Evolutionary conservation across 2,113 vertebrate genomes (phyloP), one percentile per base, ranked within the genome.

Genomic region (Aramus guarauna): DNA sequence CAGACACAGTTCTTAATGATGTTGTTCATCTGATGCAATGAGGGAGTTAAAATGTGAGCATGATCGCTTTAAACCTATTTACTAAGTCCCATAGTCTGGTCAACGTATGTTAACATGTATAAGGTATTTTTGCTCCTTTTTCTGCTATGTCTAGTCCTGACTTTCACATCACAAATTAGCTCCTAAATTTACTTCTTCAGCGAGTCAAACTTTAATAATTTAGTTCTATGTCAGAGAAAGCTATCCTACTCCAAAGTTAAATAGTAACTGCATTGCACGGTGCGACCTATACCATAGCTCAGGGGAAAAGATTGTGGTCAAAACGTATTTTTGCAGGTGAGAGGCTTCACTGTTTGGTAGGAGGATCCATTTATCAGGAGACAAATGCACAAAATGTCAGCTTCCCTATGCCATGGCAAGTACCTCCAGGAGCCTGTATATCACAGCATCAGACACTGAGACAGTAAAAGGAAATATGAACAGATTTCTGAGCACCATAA

Each of bases 401-500:
- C 76, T 91, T 93, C 83, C 92, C 91, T 86, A 3, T 58, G 89
- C 62, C 72, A n/a, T 12, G 66, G 83, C 81, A 92, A 96, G 91
- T 67, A 88, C 71, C 81, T 96, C 58, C 91, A 90, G 95, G 60
- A 97, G 78, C 76, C 90, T 50, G 55, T 83, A 85, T 50, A 92
- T 95, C 92, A 93, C 93, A 88, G 69, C 92, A 86, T n/a, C 92
- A 92, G 85, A 81, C 92, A 88, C 69, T 20, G 66, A 92, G 76
- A 81, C 47, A 87, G 81, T 68, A 81, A 85, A 90, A 79, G 85
- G 88, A 94, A 97, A 95, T 83, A 93, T 29, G 88, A 92, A 77
- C 91, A 91, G 81, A 83, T 94, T 97, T 91, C 80, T 91, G 74
- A 94, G 94, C 89, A 85, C 84, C 85, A 90, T 34, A 90, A 91